Base-by-base conservation (phyloP, 2,888 invertebrate genomes). In the Lepidocyrtoides sp. region DNA sequence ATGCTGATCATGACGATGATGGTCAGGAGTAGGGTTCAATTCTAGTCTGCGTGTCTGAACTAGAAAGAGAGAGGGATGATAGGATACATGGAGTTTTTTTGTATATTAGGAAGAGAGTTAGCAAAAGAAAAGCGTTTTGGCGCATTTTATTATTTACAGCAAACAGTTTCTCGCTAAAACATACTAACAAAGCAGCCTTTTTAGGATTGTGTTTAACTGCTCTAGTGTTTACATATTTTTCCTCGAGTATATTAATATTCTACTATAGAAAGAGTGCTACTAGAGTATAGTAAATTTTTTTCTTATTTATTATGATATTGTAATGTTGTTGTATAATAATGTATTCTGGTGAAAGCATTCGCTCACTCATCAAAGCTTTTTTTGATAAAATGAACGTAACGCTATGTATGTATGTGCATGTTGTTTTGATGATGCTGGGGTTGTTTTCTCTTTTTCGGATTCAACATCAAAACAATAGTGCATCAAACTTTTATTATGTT, bases 11-110 rank as follows among this genome's bases (percentile, higher is more conserved):
- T 54, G 54, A 54, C 14, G 12, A 14, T 4, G 69, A 69, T 69
- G 69, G 69, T 41, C 63, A 66, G n/a, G n/a, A n/a, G n/a, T 32
- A 69, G 36, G 69, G 41, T 66, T 66, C 63, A 66, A 66, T 66
- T 66, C 63, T 41, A 51, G 51, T 51, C 41, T 41, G 41, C 41
- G 41, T 41, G 41, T 41, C 4, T 41, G 41, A 4, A 41, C 41
- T n/a, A n/a, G n/a, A n/a, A n/a, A n/a, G n/a, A n/a, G n/a, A n/a
- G n/a, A n/a, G n/a, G n/a, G n/a, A n/a, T n/a, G n/a, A n/a, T n/a
- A n/a, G n/a, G n/a, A n/a, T n/a, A n/a, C n/a, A n/a, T n/a, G n/a
- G n/a, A n/a, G n/a, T n/a, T n/a, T n/a, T n/a, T n/a, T 41, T 41
- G 8, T 41, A 8, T 41, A 41, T 17, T 12, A 14, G 2, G 48